Evolutionary conservation across 2,113 vertebrate species (phyloP).

Genomic region (Aptenodytes patagonicus): DNA sequence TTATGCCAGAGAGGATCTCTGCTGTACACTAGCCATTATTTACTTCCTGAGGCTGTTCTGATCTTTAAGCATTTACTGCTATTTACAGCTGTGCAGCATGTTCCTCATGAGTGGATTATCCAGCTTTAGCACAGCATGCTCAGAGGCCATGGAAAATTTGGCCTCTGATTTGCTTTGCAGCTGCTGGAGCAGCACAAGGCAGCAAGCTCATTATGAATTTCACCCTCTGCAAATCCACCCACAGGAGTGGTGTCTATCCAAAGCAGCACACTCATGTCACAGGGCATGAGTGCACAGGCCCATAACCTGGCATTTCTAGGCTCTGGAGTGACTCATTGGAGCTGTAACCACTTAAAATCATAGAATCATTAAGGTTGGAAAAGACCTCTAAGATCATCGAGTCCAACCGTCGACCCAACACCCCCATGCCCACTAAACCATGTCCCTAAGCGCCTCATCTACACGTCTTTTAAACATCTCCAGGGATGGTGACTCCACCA

Average conservation of each 20-base stretch:
- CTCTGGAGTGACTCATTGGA: not conserved
- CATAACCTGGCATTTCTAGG: not conserved
- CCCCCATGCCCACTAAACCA: too few species aligned
- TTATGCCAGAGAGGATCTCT: not conserved
- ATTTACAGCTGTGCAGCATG: not conserved
- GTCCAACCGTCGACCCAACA: too few species aligned
- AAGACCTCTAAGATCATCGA: too few species aligned
- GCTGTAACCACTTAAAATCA: not conserved
- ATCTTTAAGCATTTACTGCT: not conserved
- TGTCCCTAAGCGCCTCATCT: too few species aligned
- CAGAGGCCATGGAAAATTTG: not conserved
- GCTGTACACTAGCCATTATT: not conserved
- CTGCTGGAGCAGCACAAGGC: not conserved
- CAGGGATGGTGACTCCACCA: too few species aligned
- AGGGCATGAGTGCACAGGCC: not conserved
- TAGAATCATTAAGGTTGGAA: too few species aligned
- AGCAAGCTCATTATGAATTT: not conserved
- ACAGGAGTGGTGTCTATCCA: rapidly evolving
- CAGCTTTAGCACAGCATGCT: not conserved
- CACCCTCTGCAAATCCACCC: not conserved
- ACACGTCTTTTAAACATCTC: too few species aligned
- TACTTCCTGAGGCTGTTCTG: not conserved
- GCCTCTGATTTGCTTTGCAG: not conserved
- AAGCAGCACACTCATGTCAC: not conserved
- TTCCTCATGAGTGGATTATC: not conserved